phyloP scores from a whole-genome alignment of 1,140 invertebrate species.

The Hestina assimilis region DNA sequence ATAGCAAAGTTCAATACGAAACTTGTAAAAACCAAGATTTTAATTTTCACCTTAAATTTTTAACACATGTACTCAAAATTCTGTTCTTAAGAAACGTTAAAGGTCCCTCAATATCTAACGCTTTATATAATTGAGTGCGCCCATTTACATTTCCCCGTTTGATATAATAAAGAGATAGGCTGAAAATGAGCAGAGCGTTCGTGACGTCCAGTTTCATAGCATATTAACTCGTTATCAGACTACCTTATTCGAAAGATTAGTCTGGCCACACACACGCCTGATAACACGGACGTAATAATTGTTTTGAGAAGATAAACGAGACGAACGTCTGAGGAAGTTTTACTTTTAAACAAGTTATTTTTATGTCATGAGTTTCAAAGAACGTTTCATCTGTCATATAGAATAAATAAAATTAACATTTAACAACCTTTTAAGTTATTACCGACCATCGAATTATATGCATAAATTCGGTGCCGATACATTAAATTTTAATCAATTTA shows the following conservation, averaged over 20 bases:
- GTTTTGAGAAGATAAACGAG: constrained; percentile 26
- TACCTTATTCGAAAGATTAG: constrained; percentile 38
- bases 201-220: constrained; percentile 23
- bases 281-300: constrained; percentile 40
- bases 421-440: no score
- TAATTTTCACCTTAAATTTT: no score
- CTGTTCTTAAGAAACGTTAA: no score
- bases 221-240: constrained; percentile 38
- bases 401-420: no score
- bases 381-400: no score
- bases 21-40: no score
- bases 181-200: constrained; percentile 9
- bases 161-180: background rate
- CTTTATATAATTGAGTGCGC: background rate
- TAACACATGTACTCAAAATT: no score
- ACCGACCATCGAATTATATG: no score
- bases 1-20: no score
- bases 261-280: constrained; percentile 43
- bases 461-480: no score
- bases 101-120: no score
- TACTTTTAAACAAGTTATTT: background rate
- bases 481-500: no score
- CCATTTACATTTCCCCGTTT: background rate
- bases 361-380: background rate
- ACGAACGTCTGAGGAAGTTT: background rate